phyloP scores from a whole-genome alignment of 1,140 invertebrate genomes.

The Hirudo medicinalis region DNA sequence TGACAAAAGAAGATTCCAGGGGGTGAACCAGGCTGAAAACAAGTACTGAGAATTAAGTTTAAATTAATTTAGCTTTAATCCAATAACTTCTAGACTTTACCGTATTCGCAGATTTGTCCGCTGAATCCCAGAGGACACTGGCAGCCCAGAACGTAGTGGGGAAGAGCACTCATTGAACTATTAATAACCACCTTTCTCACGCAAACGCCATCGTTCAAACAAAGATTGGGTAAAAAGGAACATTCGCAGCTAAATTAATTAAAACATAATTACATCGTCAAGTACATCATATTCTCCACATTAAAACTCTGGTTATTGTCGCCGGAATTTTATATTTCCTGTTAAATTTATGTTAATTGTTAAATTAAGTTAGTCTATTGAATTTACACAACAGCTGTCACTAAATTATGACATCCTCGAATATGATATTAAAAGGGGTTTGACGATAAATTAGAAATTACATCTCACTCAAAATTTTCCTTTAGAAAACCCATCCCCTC shows the following conservation, averaged over 20 bases:
- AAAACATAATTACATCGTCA: not conserved
- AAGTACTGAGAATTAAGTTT: not conserved
- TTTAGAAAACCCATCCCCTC: slow-evolving; percentile 1
- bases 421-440: not conserved
- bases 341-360: too few species aligned
- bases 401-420: not conserved
- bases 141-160: not conserved
- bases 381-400: not conserved
- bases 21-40: not conserved
- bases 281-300: not conserved
- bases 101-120: not conserved
- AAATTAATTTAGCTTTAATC: too few species aligned
- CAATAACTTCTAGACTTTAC: not conserved
- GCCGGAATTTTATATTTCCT: too few species aligned
- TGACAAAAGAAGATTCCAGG: not conserved
- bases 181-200: not conserved
- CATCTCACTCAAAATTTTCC: not conserved
- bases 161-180: not conserved
- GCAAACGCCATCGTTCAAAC: not conserved
- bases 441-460: not conserved
- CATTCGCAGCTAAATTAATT: not conserved
- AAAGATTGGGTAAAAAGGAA: not conserved
- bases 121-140: not conserved
- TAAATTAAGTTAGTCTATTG: too few species aligned
- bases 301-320: too few species aligned